Evolutionary conservation across 1,140 invertebrate genomes (phyloP).

Genomic region (Campoletis sonorensis): DNA sequence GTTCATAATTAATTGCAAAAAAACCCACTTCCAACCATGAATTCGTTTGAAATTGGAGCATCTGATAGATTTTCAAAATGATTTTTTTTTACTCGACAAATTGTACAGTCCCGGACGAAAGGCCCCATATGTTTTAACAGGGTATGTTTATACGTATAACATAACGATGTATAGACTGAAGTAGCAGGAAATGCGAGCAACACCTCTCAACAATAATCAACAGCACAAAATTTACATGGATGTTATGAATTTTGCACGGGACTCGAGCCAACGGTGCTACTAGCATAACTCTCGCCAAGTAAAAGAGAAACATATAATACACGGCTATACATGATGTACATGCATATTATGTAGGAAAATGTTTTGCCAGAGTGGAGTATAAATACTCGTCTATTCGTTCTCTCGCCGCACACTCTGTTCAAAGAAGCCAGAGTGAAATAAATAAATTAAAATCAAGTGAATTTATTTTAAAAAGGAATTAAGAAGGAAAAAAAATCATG

Average conservation of each 20-base stretch:
- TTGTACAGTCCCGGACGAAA: not conserved
- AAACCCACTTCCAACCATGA: not conserved
- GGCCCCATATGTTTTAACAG: not conserved
- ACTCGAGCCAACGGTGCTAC: constrained; percentile 15
- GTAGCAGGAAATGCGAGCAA: constrained; percentile 13
- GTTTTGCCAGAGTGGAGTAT: constrained; percentile 1
- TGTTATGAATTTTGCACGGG: constrained; percentile 27
- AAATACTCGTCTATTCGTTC: constrained; percentile 4
- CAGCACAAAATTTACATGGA: constrained; percentile 28
- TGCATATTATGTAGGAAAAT: not conserved
- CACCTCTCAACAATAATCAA: constrained; percentile 36
- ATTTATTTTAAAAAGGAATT: not conserved
- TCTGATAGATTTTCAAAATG: not conserved
- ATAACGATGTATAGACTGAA: constrained; percentile 7
- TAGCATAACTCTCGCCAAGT: constrained; percentile 11
- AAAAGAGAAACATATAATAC: constrained; percentile 17
- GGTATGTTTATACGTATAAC: not conserved
- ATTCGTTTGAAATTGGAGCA: not conserved
- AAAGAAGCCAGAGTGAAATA: not conserved
- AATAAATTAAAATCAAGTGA: not conserved
- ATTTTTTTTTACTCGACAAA: not conserved
- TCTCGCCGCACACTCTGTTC: not conserved
- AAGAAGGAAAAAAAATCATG: too few relatives aligned
- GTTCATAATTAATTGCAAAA: too few relatives aligned
- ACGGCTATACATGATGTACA: not conserved